Evolutionary conservation across 2,797 vertebrate species (phyloP), one percentile per base, ranked within the genome.

Genomic region (Pachyuromys duprasi): DNA sequence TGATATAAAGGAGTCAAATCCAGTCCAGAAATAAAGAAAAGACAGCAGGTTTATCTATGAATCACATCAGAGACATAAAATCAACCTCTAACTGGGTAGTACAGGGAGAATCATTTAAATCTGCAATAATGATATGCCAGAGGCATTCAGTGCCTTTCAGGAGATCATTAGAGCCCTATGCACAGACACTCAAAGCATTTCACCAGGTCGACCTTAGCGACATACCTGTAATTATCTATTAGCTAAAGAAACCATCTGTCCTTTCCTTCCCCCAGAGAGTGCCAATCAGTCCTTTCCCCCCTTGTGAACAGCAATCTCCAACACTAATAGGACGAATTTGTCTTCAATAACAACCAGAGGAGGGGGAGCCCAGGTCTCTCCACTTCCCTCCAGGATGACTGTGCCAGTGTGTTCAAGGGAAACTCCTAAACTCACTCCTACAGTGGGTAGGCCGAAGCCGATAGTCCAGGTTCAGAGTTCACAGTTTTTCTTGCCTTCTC

Each of bases 381-480:
- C 45, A 39, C 70, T 88, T 89, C 97, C 81, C 75, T 90, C 65
- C 31, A 87, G 70, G 55, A 90, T 91, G 93, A 90, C 87, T 63
- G 36, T 36, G 90, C 81, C 84, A 86, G 55, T 33, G 31, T 63
- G 33, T 81, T 95, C 42, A 74, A 57, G 45, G 96, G 93, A 94
- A 89, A 83, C 87, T 92, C 79, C 82, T 67, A 63, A 72, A 87
- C 63, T 90, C 82, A 63, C 72, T 80, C 90, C 88, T 31, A 33
- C 36, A 81, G 55, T 11, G 95, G 78, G 74, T 83, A 76, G 90
- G 92, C 12, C 6, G n/a, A 92, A 90, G 86, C 95, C 76, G 20
- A 91, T 3, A 89, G 82, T 84, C 94, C 79, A 79, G 82, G 63
- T 90, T 93, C 97, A 84, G 79, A 96, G 92, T 86, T 95, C 67